These are phyloP conservation scores for Eurytoma adleriae DNA, from an alignment of 2,888 invertebrate species.

Conservation along the genomic window DNA sequence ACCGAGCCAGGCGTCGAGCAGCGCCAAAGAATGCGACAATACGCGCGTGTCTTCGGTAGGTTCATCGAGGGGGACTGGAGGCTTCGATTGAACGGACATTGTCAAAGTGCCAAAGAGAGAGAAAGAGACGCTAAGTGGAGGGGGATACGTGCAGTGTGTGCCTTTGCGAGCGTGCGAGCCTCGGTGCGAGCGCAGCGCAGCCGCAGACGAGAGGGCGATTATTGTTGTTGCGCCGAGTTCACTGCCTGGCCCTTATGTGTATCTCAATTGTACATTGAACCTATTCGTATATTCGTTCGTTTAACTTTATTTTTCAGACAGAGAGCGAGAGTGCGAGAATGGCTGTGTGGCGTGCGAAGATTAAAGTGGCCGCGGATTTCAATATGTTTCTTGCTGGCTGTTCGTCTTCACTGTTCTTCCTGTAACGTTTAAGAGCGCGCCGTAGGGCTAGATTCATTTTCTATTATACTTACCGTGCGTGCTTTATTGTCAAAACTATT, in stretches of 20 bases:
- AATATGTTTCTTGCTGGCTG: background rate
- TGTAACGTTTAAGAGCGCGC: no score
- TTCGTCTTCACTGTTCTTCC: background rate
- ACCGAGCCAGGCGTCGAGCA: background rate
- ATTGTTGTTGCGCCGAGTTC: slow-evolving; percentile 40
- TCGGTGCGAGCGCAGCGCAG: no score
- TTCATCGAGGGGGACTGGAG: background rate
- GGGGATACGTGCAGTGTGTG: slow-evolving; percentile 12
- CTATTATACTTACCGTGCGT: no score
- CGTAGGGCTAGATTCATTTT: no score
- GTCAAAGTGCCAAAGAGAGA: slow-evolving; percentile 37
- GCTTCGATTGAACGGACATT: slow-evolving; percentile 3
- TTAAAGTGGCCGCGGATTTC: background rate
- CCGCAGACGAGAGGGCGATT: background rate
- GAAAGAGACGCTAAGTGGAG: background rate
- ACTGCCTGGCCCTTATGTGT: slow-evolving; percentile 45
- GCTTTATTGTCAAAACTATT: no score
- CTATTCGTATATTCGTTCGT: background rate
- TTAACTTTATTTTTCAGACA: background rate
- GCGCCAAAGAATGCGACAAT: slow-evolving; percentile 25
- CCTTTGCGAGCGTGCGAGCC: slow-evolving; percentile 6
- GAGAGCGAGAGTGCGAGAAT: background rate
- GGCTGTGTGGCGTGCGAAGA: slow-evolving; percentile 8
- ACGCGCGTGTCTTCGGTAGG: background rate
- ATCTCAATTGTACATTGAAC: slow-evolving; percentile 38